Base-by-base conservation (phyloP, 2,888 invertebrate genomes). In the Scaptomyza cyrtandrae region DNA sequence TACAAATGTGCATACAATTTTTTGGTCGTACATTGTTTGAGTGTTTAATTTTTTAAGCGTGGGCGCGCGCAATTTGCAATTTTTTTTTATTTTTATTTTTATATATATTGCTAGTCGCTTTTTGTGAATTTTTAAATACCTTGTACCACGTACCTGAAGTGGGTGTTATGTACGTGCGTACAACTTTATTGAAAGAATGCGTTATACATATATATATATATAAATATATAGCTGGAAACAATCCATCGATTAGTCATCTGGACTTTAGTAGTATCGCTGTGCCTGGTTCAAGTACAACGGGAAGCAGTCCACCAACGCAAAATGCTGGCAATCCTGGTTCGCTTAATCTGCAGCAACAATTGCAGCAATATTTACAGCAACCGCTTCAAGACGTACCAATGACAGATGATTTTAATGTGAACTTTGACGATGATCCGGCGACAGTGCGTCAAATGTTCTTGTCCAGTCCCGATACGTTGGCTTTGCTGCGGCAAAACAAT, bases 401-500 rank as follows among this genome's bases (percentile, higher is more conserved):
- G 77, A 89, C 86, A 10, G 87, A 90, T 69, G 92, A 93, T 16
- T 92, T 92, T 45, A 90, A 91, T 67, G 91, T 92, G 5, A 92
- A 92, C 43, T 93, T 93, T 11, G 96, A 96, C 89, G 96, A 97
- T 90, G 97, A 98, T 92, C 97, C 98, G 7, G 95, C 95, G 16
- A 94, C 95, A 86, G 96, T 98, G 59, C 93, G 96, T 74, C 96
- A 97, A 88, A 96, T 97, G 95, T 96, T 98, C 84, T 92, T 97
- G 45, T 95, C 96, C 31, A 97, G 97, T 92, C 98, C 98, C 0
- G 97, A 98, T 90, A 97, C 98, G 90, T 92, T 98, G 61, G 96
- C 98, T 1, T 91, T 98, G 64, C 93, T 99, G 7, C 97, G 97
- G 90, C 98, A 98, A 91, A 97, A 98, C 89, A 99, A 99, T 93